A percentile compares a stretch with the other conserved stretches of the same genome.
Conservation (phyloP, 2,113 vertebrate genomes). For the Callipepla californica region DNA sequence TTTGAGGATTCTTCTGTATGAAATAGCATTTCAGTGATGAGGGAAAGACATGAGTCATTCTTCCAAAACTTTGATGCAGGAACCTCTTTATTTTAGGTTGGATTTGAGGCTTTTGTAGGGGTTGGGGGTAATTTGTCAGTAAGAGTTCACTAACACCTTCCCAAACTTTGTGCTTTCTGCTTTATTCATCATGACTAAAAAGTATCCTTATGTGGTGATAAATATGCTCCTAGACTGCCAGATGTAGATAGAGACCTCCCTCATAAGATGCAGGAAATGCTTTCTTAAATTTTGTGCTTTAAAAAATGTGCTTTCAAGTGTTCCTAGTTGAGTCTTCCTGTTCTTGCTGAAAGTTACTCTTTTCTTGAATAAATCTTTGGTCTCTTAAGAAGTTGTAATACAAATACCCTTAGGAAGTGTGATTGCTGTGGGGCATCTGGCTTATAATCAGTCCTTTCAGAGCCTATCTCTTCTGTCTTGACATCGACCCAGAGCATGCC, state of each 20-base stretch:
- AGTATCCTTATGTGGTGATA: background rate
- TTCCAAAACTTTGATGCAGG: background rate
- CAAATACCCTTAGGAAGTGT: conserved; percentile 20
- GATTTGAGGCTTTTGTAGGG: background rate
- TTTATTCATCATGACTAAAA: background rate
- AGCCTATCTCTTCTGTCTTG: background rate
- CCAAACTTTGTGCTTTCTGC: background rate
- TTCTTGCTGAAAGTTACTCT: background rate
- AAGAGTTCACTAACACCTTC: background rate
- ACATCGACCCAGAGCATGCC: conserved; percentile 3
- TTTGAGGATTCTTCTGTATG: background rate
- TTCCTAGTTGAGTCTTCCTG: background rate
- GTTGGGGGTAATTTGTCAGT: background rate
- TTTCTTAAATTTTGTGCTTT: background rate
- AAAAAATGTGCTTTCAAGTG: background rate
- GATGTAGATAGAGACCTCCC: background rate
- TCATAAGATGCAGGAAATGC: background rate
- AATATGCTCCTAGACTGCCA: background rate
- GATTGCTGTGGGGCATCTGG: conserved; percentile 56
- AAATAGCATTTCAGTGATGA: background rate
- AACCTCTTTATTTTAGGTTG: background rate
- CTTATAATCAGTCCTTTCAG: conserved; percentile 27
- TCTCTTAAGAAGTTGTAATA: conserved; percentile 28
- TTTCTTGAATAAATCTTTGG: background rate
- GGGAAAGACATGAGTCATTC: background rate